A percentile compares a stretch with the other conserved stretches of the same genome.
phyloP scores from a whole-genome alignment of 2,888 invertebrate species.

The Drosophila ustulata region DNA sequence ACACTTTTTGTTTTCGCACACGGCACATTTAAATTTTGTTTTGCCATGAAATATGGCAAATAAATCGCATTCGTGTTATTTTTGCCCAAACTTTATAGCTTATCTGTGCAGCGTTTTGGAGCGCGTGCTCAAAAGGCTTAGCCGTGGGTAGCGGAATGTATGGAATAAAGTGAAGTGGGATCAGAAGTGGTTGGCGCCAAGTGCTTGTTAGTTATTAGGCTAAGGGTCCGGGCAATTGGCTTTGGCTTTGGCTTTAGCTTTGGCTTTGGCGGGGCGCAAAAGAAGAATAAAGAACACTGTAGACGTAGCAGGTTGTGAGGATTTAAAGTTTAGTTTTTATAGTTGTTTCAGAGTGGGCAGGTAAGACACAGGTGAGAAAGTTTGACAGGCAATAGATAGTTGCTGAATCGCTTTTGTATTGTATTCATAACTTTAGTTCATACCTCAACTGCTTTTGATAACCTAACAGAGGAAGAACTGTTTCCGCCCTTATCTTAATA shows the following conservation, averaged over 20 bases:
- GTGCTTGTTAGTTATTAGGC: conserved; percentile 76
- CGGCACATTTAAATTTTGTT: conserved; percentile 77
- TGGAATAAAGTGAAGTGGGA: conserved; percentile 7
- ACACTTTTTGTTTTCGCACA: conserved; percentile 76
- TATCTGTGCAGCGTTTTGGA: conserved; percentile 60
- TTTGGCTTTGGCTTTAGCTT: conserved; percentile 50
- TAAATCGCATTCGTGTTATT: conserved; percentile 72
- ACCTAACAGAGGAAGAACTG: conserved; percentile 28
- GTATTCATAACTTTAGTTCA: conserved; percentile 35
- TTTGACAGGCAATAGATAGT: conserved; percentile 63
- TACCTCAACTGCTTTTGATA: conserved; percentile 15
- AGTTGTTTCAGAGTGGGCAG: conserved; percentile 5
- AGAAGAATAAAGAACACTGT: conserved; percentile 2
- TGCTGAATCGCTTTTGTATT: conserved; percentile 21
- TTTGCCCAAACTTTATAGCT: conserved; percentile 69
- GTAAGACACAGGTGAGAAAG: conserved; percentile 39
- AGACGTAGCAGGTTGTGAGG: conserved; percentile 26
- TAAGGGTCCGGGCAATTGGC: conserved; percentile 67
- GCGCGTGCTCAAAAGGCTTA: conserved; percentile 74
- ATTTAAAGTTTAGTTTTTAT: conserved; percentile 25
- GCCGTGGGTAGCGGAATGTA: background rate
- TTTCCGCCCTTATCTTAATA: background rate
- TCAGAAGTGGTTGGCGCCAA: conserved; percentile 48
- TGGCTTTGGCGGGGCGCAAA: conserved; percentile 12
- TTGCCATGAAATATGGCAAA: conserved; percentile 77